These are phyloP conservation scores for Drosophila bocki DNA, from an alignment of 1,140 invertebrate species.

Conservation along the genomic window DNA sequence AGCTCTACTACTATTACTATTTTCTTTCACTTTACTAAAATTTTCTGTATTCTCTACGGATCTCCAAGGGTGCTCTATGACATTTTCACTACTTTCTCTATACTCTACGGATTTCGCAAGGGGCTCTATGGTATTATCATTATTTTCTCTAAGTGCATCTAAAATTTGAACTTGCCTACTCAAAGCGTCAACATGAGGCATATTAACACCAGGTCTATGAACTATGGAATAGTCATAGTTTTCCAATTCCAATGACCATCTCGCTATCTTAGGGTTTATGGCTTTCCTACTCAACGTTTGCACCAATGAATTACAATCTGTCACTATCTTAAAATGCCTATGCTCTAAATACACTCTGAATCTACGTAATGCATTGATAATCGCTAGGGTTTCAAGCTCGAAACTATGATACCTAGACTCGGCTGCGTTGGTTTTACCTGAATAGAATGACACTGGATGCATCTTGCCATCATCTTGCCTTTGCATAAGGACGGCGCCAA, in stretches of 20 bases:
- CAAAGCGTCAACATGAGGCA: background rate
- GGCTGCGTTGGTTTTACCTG: conserved; percentile 3
- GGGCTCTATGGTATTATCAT: background rate
- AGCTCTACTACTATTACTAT: no score
- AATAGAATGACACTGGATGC: background rate
- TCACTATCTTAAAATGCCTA: conserved; percentile 1
- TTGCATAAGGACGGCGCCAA: background rate
- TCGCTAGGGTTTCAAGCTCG: background rate
- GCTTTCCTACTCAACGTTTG: background rate
- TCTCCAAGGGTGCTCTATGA: background rate
- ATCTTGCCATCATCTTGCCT: conserved; percentile 2
- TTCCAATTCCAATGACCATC: conserved; percentile 2
- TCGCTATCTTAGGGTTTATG: conserved; percentile 1
- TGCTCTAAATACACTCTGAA: background rate
- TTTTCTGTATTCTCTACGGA: background rate
- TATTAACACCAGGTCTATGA: background rate
- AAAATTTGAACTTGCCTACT: background rate
- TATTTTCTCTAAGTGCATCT: background rate
- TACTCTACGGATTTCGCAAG: background rate
- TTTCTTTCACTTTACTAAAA: no score
- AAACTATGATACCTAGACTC: conserved; percentile 6
- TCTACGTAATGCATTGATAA: background rate
- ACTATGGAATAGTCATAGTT: background rate
- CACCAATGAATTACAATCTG: background rate
- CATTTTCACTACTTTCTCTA: background rate